A percentile compares a stretch with the other conserved stretches of the same genome.
These are phyloP conservation scores for Anhinga rufa DNA, from an alignment of 2,113 vertebrate species.

Conservation along the genomic window DNA sequence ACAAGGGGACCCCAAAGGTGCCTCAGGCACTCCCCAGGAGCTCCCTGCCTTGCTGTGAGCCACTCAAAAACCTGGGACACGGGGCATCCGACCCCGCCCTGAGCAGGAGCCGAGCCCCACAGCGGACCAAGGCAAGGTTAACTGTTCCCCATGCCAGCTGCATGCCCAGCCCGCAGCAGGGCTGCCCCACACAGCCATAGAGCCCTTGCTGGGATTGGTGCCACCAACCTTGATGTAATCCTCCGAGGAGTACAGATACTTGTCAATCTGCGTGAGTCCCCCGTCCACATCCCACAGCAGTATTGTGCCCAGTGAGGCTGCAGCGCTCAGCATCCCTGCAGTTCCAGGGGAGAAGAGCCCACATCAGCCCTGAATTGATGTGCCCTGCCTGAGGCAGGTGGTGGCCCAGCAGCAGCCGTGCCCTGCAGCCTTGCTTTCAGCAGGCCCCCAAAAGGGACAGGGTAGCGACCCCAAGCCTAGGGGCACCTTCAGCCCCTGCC, in stretches of 20 bases:
- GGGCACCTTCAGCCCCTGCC: not conserved
- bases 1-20: not conserved
- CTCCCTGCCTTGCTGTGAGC: not conserved
- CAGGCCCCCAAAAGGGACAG: not conserved
- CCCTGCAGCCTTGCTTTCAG: not conserved
- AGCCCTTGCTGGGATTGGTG: conserved; percentile 26
- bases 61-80: not conserved
- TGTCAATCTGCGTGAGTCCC: conserved; percentile 96
- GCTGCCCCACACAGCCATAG: rapidly evolving
- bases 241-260: conserved; percentile 97
- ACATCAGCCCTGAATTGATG: not conserved
- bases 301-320: conserved; percentile 94
- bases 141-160: not conserved
- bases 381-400: not conserved
- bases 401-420: not conserved
- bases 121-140: not conserved
- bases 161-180: not conserved
- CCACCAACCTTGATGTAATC: conserved; percentile 94
- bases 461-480: not conserved
- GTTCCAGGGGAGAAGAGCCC: not conserved
- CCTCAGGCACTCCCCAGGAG: not conserved
- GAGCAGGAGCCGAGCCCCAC: not conserved
- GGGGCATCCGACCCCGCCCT: not conserved
- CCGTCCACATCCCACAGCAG: conserved; percentile 97
- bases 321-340: conserved; percentile 95